These are phyloP conservation scores for Callospermophilus lateralis DNA, from an alignment of 2,113 vertebrate species.

Conservation along the genomic window DNA sequence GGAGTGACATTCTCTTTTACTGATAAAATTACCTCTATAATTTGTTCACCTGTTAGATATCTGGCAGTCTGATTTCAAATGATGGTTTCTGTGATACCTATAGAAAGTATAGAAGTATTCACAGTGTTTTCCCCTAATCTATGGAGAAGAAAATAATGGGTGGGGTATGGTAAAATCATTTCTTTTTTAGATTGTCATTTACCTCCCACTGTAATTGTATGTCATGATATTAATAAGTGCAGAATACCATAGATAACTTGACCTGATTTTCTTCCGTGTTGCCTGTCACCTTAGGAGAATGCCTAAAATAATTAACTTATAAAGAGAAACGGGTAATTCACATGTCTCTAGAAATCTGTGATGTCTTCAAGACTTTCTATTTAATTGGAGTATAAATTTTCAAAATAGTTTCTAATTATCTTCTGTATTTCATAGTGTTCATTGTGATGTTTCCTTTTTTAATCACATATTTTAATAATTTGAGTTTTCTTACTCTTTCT, in stretches of 20 bases:
- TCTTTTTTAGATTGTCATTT: slow-evolving; percentile 30
- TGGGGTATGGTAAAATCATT: not conserved
- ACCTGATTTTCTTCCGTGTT: not conserved
- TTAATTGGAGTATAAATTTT: too few species aligned
- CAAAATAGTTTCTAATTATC: too few species aligned
- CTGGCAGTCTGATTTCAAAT: slow-evolving; percentile 39
- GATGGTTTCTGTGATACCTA: not conserved
- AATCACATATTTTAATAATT: too few species aligned
- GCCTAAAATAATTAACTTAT: not conserved
- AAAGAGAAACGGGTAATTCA: too few species aligned
- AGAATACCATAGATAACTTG: not conserved
- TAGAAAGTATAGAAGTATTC: not conserved
- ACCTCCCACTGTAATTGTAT: not conserved
- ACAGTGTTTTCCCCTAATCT: not conserved
- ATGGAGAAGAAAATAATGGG: not conserved
- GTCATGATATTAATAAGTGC: not conserved
- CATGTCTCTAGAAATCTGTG: too few species aligned
- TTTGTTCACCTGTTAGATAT: slow-evolving; percentile 38
- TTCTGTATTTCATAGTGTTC: too few species aligned
- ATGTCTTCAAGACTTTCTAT: too few species aligned
- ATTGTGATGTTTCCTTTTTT: too few species aligned
- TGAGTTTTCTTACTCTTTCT: too few species aligned
- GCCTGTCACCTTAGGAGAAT: not conserved
- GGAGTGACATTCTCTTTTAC: slow-evolving; percentile 10
- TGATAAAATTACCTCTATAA: slow-evolving; percentile 47